A percentile compares a stretch with the other conserved stretches of the same genome.
phyloP scores from a whole-genome alignment of 2,797 vertebrate species.

The Pipistrellus kuhlii region DNA sequence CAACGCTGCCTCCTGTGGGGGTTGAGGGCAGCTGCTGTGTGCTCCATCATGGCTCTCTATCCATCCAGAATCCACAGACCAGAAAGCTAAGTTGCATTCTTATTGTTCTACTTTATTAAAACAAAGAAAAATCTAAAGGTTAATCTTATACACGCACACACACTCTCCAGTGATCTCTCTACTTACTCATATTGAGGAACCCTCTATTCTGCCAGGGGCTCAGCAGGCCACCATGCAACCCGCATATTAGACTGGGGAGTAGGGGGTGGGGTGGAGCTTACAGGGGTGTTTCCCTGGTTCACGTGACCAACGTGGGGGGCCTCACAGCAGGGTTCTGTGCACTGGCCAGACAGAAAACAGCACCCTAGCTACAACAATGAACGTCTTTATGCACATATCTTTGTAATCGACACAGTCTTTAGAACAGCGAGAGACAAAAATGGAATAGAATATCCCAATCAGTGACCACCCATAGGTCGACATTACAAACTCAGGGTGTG shows the following conservation, averaged over 20 bases:
- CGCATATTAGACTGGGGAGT: not conserved
- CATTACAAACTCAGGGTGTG: constrained; percentile 49
- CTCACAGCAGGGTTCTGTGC: not conserved
- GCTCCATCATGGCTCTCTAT: not conserved
- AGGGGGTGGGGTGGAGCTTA: not conserved
- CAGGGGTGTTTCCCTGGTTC: not conserved
- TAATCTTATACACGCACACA: not conserved
- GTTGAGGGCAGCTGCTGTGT: not conserved
- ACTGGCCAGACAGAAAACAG: not conserved
- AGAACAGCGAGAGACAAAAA: constrained; percentile 39
- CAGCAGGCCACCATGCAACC: not conserved
- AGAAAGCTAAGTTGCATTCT: not conserved
- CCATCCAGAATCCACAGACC: not conserved
- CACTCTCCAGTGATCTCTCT: not conserved
- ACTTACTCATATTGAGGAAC: not conserved
- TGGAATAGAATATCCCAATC: constrained; percentile 62
- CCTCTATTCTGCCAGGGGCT: not conserved
- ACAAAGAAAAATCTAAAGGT: constrained; percentile 25
- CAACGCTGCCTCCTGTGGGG: not conserved
- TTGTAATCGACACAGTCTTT: constrained; percentile 63
- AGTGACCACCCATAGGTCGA: constrained; percentile 55
- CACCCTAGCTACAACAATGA: constrained; percentile 8
- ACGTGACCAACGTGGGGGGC: not conserved
- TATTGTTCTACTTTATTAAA: constrained; percentile 12
- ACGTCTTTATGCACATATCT: constrained; percentile 71